Conservation (phyloP, 2,113 vertebrate species). For the Vidua macroura region DNA sequence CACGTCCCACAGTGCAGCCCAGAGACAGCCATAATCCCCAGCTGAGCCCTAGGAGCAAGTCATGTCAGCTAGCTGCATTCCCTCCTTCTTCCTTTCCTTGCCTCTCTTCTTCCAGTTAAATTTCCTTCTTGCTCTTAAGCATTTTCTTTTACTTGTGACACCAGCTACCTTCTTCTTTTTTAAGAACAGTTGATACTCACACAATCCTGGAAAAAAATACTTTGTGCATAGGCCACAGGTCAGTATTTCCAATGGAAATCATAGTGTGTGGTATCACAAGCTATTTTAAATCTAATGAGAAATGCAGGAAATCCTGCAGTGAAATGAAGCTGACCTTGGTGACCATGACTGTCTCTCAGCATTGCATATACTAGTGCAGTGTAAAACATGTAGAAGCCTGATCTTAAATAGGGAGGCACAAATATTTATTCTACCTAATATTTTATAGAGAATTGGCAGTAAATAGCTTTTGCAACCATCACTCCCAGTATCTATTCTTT, state of each 20-base stretch:
- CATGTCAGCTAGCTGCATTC: not conserved
- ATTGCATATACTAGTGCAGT: not conserved
- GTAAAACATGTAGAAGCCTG: not conserved
- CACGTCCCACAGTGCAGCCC: not conserved
- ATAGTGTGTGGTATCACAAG: not conserved
- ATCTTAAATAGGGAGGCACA: not conserved
- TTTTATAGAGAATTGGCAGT: not conserved
- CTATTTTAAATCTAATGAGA: conserved; percentile 33
- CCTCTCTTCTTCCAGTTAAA: not conserved
- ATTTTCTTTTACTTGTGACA: not conserved
- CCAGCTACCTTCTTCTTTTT: not conserved
- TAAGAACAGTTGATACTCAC: not conserved
- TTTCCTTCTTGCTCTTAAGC: not conserved
- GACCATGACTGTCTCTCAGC: not conserved
- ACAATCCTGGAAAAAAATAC: not conserved
- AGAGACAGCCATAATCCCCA: not conserved
- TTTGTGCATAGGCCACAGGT: not conserved
- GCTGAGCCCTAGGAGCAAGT: not conserved
- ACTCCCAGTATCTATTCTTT: not conserved
- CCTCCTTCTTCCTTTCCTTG: not conserved
- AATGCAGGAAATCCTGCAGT: not conserved
- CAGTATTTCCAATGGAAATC: conserved; percentile 16
- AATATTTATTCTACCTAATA: not conserved
- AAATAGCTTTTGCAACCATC: not conserved
- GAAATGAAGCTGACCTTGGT: not conserved